Conservation (phyloP, 1,140 invertebrate genomes). For the Chymomyza costata region DNA sequence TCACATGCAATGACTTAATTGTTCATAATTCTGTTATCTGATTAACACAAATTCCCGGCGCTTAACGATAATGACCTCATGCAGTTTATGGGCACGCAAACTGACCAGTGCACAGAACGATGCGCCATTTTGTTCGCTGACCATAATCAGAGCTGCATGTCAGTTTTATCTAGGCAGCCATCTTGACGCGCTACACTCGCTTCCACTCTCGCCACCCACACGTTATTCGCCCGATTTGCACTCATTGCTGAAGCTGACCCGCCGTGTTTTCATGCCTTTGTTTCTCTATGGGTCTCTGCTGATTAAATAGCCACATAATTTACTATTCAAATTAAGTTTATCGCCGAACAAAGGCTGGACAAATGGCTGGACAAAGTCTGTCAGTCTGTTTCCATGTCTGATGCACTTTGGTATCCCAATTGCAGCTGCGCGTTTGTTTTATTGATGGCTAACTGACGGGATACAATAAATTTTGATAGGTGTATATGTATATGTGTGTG, state of each 20-base stretch:
- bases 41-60: constrained; percentile 73
- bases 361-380: neutral
- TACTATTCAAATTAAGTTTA: constrained; percentile 73
- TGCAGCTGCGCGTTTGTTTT: constrained; percentile 19
- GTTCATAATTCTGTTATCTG: constrained; percentile 73
- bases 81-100: constrained; percentile 64
- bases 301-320: constrained; percentile 72
- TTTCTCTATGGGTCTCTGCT: constrained; percentile 49
- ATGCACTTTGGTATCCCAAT: too few relatives aligned
- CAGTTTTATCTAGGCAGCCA: too few relatives aligned
- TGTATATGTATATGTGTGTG: constrained; percentile 12
- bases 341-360: constrained; percentile 55
- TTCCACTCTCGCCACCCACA: constrained; percentile 36
- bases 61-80: constrained; percentile 72
- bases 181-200: neutral
- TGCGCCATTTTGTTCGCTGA: constrained; percentile 30
- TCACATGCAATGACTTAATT: constrained; percentile 72
- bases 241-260: too few relatives aligned
- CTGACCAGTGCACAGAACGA: neutral
- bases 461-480: constrained; percentile 55
- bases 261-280: too few relatives aligned
- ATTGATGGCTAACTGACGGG: constrained; percentile 14
- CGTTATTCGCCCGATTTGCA: too few relatives aligned
- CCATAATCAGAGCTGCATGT: constrained; percentile 62
- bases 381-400: too few relatives aligned